Percentiles rank a stretch among this genome's conserved stretches.
Evolutionary conservation across 2,888 invertebrate species (phyloP).

Genomic region (Tanytarsus gracilentus): DNA sequence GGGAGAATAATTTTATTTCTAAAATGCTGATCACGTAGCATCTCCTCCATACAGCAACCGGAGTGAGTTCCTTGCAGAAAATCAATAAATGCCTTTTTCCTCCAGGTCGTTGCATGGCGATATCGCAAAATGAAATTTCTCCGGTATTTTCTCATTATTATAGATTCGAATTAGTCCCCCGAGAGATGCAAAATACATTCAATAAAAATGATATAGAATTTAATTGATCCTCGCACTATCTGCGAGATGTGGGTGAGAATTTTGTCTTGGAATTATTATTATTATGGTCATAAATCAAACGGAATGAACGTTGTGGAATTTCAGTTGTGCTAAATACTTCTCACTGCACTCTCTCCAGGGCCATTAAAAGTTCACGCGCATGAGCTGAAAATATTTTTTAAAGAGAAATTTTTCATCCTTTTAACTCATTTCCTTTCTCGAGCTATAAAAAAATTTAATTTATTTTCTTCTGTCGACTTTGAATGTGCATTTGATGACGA

Average conservation of each 20-base stretch:
- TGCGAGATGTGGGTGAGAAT: not conserved
- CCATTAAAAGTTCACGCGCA: slow-evolving; percentile 3
- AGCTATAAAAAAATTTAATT: not conserved
- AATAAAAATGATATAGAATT: no score
- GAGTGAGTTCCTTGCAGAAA: slow-evolving; percentile 15
- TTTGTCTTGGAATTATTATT: not conserved
- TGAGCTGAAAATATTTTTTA: not conserved
- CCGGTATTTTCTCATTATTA: slow-evolving; percentile 28
- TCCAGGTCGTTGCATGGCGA: not conserved
- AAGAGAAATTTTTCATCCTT: not conserved
- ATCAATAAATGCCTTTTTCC: slow-evolving; percentile 24
- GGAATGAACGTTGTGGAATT: slow-evolving; percentile 24
- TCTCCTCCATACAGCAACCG: no score
- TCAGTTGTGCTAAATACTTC: not conserved
- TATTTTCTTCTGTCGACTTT: no score
- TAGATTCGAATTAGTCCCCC: slow-evolving; percentile 25
- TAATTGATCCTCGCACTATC: slow-evolving; percentile 17
- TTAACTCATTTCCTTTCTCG: not conserved
- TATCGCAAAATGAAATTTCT: slow-evolving; percentile 16
- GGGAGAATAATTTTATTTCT: slow-evolving; percentile 21
- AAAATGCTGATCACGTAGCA: slow-evolving; percentile 26
- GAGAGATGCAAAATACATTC: slow-evolving; percentile 24
- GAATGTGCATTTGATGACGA: no score
- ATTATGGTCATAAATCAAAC: slow-evolving; percentile 19
- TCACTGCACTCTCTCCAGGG: not conserved